Conservation (phyloP, 30 jellyfish, hydroid and myxozoan species). For the Nemopilema nomurai region DNA sequence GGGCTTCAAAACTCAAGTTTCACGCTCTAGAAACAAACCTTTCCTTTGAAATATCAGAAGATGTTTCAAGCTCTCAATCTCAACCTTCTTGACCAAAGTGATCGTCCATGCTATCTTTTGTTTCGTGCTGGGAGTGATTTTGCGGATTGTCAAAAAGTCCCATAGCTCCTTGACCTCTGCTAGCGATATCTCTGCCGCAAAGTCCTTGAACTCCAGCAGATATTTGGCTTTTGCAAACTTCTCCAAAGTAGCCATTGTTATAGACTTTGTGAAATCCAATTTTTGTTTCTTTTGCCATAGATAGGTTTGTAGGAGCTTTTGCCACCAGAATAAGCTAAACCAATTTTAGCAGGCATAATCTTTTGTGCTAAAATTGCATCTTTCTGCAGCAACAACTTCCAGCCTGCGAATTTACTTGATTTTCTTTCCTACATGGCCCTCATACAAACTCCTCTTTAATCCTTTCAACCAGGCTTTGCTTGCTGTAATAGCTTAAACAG, state of each 20-base stretch:
- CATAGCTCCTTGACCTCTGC: conserved; percentile 25
- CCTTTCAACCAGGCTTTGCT: background rate
- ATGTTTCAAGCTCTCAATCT: conserved; percentile 28
- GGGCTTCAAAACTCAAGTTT: background rate
- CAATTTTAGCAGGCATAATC: no score
- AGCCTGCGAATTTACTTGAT: background rate
- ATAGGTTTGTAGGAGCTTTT: no score
- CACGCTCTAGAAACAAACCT: conserved; percentile 9
- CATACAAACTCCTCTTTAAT: background rate
- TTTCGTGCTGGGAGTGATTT: background rate
- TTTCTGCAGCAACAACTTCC: background rate
- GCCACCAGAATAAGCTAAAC: background rate
- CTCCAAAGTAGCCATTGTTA: conserved; percentile 1
- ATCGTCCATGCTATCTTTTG: conserved; percentile 32
- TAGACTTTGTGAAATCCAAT: background rate
- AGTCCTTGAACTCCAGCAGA: conserved; percentile 40
- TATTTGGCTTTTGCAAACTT: conserved; percentile 24
- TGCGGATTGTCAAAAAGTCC: conserved; percentile 23
- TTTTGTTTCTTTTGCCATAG: background rate
- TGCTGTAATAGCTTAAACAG: background rate
- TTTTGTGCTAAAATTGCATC: no score
- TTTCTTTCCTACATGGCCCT: background rate
- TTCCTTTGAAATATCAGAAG: background rate
- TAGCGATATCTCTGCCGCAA: conserved; percentile 33
- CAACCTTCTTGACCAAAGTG: conserved; percentile 16